Evolutionary conservation across 2,888 invertebrate genomes (phyloP).

Genomic region (Lasioglossum morio): DNA sequence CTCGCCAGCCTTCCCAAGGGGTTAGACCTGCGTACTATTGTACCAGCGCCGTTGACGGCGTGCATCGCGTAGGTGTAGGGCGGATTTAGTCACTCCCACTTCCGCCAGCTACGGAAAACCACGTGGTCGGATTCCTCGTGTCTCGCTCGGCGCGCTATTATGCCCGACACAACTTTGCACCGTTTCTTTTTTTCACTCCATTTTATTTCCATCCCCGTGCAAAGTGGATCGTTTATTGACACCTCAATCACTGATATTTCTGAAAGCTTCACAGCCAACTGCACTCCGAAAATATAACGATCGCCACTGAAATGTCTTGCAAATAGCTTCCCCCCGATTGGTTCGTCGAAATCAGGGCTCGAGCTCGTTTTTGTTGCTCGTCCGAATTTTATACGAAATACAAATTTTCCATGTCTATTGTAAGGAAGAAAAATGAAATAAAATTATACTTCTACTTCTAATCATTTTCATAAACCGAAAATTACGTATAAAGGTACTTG

Average conservation of each 20-base stretch:
- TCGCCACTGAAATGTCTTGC: neutral
- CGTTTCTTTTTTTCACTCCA: neutral
- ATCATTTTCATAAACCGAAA: neutral
- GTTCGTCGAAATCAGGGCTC: neutral
- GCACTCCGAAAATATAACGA: neutral
- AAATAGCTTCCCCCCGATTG: neutral
- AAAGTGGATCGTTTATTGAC: neutral
- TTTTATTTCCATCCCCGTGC: neutral
- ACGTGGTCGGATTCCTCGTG: slow-evolving; percentile 58
- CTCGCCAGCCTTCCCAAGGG: slow-evolving; percentile 40
- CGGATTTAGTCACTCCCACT: slow-evolving; percentile 80
- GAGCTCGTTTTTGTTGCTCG: no score
- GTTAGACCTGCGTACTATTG: slow-evolving; percentile 51
- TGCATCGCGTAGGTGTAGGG: slow-evolving; percentile 74
- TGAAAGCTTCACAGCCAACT: neutral
- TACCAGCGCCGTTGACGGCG: slow-evolving; percentile 31
- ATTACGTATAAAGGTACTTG: neutral
- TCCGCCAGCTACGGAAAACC: slow-evolving; percentile 74
- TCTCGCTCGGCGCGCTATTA: neutral
- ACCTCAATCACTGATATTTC: neutral
- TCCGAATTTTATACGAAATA: no score
- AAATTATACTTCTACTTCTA: neutral
- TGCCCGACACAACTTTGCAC: neutral
- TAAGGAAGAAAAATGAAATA: no score
- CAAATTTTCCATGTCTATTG: no score